A percentile compares a stretch with the other conserved stretches of the same genome.
Evolutionary conservation across 2,797 vertebrate genomes (phyloP).

Genomic region (Discoglossus pictus): DNA sequence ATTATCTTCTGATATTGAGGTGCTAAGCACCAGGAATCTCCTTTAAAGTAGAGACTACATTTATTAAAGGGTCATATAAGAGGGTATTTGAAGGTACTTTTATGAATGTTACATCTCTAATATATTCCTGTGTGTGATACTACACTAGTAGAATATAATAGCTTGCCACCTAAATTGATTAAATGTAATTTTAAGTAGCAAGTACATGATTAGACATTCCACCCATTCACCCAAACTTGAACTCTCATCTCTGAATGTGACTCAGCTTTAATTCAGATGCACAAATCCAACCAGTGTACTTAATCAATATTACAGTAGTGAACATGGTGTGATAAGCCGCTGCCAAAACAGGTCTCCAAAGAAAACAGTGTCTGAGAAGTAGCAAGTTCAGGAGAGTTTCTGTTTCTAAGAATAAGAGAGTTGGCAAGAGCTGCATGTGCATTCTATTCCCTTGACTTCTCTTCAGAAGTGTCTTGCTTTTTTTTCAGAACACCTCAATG

Average conservation of each 20-base stretch:
- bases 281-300: constrained; percentile 15
- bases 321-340: constrained; percentile 28
- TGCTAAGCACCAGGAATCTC: too few relatives aligned
- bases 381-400: constrained; percentile 55
- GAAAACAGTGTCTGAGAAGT: constrained; percentile 23
- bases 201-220: too few relatives aligned
- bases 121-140: too few relatives aligned
- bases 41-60: too few relatives aligned
- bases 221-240: constrained; percentile 5
- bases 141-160: too few relatives aligned
- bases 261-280: constrained; percentile 24
- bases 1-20: too few relatives aligned
- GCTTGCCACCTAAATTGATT: constrained; percentile 20
- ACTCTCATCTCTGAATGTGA: not conserved
- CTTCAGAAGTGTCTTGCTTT: constrained; percentile 52
- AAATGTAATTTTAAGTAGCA: too few relatives aligned
- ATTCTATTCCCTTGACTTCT: constrained; percentile 56
- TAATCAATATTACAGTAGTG: constrained; percentile 31
- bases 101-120: too few relatives aligned
- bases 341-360: constrained; percentile 30
- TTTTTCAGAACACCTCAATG: constrained; percentile 56
- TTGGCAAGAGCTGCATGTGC: constrained; percentile 54
- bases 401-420: constrained; percentile 55
- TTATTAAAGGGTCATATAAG: too few relatives aligned
- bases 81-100: too few relatives aligned